Conservation (phyloP, 2,113 vertebrate species). For the Trichechus manatus region DNA sequence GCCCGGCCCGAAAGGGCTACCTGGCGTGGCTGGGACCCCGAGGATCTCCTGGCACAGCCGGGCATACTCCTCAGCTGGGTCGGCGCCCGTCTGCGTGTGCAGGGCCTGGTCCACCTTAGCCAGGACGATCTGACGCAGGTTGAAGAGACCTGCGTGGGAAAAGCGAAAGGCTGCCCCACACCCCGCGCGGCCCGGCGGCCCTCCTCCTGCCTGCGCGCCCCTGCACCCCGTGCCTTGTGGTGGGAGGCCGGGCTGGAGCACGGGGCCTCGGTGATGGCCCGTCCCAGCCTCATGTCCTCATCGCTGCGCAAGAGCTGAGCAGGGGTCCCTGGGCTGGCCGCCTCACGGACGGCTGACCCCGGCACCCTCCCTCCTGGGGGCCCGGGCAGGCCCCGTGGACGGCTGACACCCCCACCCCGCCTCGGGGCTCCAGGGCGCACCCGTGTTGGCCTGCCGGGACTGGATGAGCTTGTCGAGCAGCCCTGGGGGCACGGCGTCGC, state of each 20-base stretch:
- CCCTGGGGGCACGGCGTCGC: conserved; percentile 90
- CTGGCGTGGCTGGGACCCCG: conserved; percentile 94
- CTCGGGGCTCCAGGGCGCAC: conserved; percentile 78
- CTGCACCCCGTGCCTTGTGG: not conserved
- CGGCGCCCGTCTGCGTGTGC: conserved; percentile 91
- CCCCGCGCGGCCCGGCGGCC: too few relatives aligned
- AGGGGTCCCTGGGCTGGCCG: not conserved
- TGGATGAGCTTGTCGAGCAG: conserved; percentile 95
- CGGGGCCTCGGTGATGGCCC: too few relatives aligned
- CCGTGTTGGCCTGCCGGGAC: conserved; percentile 97
- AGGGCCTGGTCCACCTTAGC: conserved; percentile 97
- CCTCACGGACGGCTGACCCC: too few relatives aligned
- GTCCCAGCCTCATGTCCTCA: not conserved
- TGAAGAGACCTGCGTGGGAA: conserved; percentile 92
- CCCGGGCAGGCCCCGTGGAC: not conserved
- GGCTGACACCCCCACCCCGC: too few relatives aligned
- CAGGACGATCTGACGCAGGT: conserved; percentile 96
- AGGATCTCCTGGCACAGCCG: conserved; percentile 93
- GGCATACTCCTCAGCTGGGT: conserved; percentile 93
- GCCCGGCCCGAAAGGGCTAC: conserved; percentile 69
- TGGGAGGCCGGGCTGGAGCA: too few relatives aligned
- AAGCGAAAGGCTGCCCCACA: not conserved
- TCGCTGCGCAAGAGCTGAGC: too few relatives aligned
- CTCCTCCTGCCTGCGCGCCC: not conserved
- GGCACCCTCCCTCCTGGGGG: too few relatives aligned